Evolutionary conservation across 2,888 invertebrate species (phyloP).

Genomic region (Steinernema hermaphroditum): DNA sequence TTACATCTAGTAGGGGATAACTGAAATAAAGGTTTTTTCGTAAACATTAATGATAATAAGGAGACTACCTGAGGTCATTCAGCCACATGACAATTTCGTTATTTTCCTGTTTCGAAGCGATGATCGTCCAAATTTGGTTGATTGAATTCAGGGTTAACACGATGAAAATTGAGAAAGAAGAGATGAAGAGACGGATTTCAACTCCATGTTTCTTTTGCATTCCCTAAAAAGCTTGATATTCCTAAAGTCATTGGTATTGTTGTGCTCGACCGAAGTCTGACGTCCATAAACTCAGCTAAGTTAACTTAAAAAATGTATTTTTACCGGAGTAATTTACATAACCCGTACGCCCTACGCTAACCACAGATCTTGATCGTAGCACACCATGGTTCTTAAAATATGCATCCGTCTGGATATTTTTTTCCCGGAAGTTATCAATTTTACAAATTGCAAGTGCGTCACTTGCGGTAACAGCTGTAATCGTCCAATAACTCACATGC

Average conservation of each 20-base stretch:
- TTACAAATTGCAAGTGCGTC: not conserved
- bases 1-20: slow-evolving; percentile 7
- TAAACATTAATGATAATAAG: not conserved
- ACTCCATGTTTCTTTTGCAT: slow-evolving; percentile 18
- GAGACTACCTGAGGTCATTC: not conserved
- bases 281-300: too few relatives aligned
- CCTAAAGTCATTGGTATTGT: too few relatives aligned
- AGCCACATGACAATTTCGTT: slow-evolving; percentile 17
- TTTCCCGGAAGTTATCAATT: not conserved
- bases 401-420: not conserved
- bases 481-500: not conserved
- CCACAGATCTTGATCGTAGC: too few relatives aligned
- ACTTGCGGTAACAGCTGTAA: not conserved
- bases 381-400: too few relatives aligned
- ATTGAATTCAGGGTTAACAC: not conserved
- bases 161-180: slow-evolving; percentile 18
- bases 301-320: too few relatives aligned
- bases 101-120: not conserved
- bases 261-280: too few relatives aligned
- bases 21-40: not conserved
- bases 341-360: too few relatives aligned
- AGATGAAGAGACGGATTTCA: slow-evolving; percentile 15
- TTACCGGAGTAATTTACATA: too few relatives aligned
- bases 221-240: not conserved
- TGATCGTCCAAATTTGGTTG: slow-evolving; percentile 19